Conservation (phyloP, 2,797 vertebrate genomes). For the Glossophaga mutica region DNA sequence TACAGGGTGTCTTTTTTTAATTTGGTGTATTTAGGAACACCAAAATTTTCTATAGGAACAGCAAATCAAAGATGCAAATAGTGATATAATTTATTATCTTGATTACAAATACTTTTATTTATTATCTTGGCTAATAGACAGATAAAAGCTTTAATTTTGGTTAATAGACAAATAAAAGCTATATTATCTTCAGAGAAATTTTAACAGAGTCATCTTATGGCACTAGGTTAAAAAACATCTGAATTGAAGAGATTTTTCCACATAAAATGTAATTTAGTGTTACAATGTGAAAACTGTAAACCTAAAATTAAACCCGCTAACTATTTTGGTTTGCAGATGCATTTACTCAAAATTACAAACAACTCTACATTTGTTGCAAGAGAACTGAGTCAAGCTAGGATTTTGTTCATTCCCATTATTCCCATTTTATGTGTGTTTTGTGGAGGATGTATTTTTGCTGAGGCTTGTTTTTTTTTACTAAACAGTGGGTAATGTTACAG, state of each 20-base stretch:
- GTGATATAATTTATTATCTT: neutral
- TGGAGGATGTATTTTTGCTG: slow-evolving; percentile 42
- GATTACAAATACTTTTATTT: too few relatives aligned
- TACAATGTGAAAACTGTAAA: slow-evolving; percentile 67
- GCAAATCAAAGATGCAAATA: neutral
- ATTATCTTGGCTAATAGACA: too few relatives aligned
- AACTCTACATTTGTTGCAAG: slow-evolving; percentile 44
- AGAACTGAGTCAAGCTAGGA: slow-evolving; percentile 42
- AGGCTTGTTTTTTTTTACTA: slow-evolving; percentile 56
- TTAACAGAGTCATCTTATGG: slow-evolving; percentile 19
- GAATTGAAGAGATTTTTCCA: slow-evolving; percentile 46
- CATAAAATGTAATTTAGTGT: slow-evolving; percentile 66
- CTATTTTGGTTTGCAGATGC: slow-evolving; percentile 69
- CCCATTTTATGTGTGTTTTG: slow-evolving; percentile 40
- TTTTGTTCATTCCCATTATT: slow-evolving; percentile 56
- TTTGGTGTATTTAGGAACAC: neutral
- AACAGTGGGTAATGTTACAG: slow-evolving; percentile 44
- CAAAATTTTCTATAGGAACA: slow-evolving; percentile 15
- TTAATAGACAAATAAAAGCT: neutral
- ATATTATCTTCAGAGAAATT: neutral
- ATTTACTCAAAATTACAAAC: slow-evolving; percentile 65
- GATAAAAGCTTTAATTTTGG: too few relatives aligned
- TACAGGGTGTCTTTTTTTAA: neutral
- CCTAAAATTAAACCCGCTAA: slow-evolving; percentile 67
- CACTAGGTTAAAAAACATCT: slow-evolving; percentile 22